Conservation (phyloP, 1,140 invertebrate species). For the Drosophila nasuta region DNA sequence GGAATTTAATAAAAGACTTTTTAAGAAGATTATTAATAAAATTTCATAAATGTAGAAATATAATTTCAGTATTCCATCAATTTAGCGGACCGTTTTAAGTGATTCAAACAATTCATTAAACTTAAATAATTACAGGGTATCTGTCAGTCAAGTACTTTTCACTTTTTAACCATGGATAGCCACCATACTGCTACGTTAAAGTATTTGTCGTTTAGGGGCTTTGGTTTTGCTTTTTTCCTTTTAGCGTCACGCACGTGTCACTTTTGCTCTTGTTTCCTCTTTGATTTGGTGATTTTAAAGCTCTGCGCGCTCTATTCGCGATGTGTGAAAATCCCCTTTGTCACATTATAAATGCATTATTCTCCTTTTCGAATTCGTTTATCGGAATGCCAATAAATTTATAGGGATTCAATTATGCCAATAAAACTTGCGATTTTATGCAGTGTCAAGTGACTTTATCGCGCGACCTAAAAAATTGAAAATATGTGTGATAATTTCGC, state of each 20-base stretch:
- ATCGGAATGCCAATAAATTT: constrained; percentile 30
- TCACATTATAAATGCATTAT: constrained; percentile 37
- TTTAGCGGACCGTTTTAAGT: too few relatives aligned
- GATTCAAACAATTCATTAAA: neutral
- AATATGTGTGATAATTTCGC: neutral
- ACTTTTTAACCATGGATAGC: constrained; percentile 22
- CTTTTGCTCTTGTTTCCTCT: constrained; percentile 3
- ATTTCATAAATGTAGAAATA: too few relatives aligned
- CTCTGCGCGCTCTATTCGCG: neutral
- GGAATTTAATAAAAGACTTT: too few relatives aligned
- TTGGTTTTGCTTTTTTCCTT: constrained; percentile 15
- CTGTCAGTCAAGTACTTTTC: neutral
- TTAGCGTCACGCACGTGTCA: constrained; percentile 21
- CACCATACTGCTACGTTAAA: constrained; percentile 26
- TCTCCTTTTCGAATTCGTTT: constrained; percentile 1
- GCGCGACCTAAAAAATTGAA: neutral
- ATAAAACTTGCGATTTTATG: constrained; percentile 6
- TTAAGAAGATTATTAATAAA: too few relatives aligned
- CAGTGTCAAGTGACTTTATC: neutral
- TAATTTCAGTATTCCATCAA: too few relatives aligned
- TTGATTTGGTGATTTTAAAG: constrained; percentile 8
- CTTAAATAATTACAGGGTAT: neutral
- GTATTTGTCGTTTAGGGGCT: constrained; percentile 36
- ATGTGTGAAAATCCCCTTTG: constrained; percentile 31
- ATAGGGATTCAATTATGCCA: constrained; percentile 33